phyloP scores from a whole-genome alignment of 1,140 invertebrate genomes.

The Neodiprion lecontei region DNA sequence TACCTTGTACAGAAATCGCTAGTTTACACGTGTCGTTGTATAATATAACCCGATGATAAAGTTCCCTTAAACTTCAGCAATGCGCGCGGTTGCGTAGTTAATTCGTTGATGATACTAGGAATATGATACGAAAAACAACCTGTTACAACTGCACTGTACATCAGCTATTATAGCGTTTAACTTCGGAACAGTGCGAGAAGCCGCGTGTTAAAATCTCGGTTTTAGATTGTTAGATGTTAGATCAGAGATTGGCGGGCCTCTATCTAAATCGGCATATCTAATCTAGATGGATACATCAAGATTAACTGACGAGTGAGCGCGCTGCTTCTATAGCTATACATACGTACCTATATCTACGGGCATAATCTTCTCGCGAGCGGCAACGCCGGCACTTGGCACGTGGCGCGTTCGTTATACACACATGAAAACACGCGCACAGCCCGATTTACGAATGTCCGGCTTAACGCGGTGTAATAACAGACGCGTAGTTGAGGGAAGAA shows the following conservation, averaged over 20 bases:
- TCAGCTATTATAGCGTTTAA: too few species aligned
- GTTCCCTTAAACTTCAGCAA: too few species aligned
- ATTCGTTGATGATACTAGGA: too few species aligned
- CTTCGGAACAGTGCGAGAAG: too few species aligned
- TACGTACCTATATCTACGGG: conserved; percentile 33
- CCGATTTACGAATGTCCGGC: too few species aligned
- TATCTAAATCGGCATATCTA: conserved; percentile 60
- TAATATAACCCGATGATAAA: too few species aligned
- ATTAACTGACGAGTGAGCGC: conserved; percentile 38
- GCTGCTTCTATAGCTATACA: conserved; percentile 10
- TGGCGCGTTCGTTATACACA: conserved; percentile 22
- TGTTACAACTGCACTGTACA: conserved; percentile 32
- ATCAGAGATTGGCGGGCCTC: conserved; percentile 48
- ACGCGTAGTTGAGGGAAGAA: too few species aligned
- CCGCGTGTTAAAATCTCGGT: neutral
- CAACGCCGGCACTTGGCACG: conserved; percentile 35
- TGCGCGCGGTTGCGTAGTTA: too few species aligned
- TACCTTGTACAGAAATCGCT: too few species aligned
- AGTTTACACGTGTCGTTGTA: too few species aligned
- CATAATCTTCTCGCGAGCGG: conserved; percentile 42
- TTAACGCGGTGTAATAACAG: too few species aligned
- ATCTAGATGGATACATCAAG: conserved; percentile 59
- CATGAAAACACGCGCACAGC: too few species aligned
- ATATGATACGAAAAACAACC: conserved; percentile 32
- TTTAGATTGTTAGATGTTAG: conserved; percentile 48